Conservation (phyloP, 2,113 vertebrate species). For the Macquaria ambigua region DNA sequence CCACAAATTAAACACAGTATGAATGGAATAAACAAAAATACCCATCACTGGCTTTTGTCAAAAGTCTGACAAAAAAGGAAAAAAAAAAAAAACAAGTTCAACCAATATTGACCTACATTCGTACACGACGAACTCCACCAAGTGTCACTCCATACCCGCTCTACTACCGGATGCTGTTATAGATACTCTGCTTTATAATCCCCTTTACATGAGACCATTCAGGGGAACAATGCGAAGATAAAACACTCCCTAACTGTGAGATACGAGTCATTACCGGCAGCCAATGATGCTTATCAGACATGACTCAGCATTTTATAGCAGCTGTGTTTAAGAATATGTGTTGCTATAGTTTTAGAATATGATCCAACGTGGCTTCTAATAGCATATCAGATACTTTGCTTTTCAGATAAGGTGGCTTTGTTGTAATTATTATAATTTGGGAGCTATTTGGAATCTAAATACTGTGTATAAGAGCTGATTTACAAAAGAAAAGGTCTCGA, state of each 20-base stretch:
- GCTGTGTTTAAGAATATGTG: not conserved
- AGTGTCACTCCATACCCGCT: constrained; percentile 40
- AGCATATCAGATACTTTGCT: not conserved
- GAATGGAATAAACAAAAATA: not conserved
- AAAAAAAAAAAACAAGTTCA: not conserved
- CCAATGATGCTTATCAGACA: not conserved
- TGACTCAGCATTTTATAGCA: not conserved
- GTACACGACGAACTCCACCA: not conserved
- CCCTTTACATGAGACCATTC: constrained; percentile 21
- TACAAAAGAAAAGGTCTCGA: too few species aligned
- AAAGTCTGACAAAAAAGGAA: not conserved
- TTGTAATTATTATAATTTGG: not conserved
- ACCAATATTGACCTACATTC: constrained; percentile 26
- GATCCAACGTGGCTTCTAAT: too few species aligned
- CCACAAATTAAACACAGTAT: not conserved
- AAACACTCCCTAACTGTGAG: constrained; percentile 9
- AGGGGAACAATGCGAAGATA: constrained; percentile 10
- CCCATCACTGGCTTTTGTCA: not conserved
- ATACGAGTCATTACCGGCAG: not conserved
- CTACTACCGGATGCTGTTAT: constrained; percentile 43
- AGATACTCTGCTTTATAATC: constrained; percentile 55
- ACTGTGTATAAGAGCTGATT: not conserved
- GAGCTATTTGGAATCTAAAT: not conserved
- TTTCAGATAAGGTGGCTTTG: not conserved
- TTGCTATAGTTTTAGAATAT: not conserved